These are phyloP conservation scores for Ptiloglossa arizonensis DNA, from an alignment of 1,140 invertebrate species.

Conservation along the genomic window DNA sequence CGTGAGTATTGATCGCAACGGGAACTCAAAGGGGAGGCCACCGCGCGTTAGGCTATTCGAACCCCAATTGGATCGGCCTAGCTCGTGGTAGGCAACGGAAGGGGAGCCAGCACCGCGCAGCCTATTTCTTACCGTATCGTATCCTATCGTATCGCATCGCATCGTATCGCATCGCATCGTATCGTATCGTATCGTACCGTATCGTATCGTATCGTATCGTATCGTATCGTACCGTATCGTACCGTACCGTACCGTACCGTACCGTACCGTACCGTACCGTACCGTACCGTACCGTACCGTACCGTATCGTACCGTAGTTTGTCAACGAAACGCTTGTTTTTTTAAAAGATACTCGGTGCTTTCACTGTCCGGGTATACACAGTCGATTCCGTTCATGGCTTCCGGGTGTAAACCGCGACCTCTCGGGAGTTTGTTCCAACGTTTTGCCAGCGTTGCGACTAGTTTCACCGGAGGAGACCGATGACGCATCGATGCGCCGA, in stretches of 20 bases:
- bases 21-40: constrained; percentile 68
- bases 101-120: constrained; percentile 20
- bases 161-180: too few relatives aligned
- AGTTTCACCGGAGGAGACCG: neutral
- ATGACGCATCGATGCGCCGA: neutral
- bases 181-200: too few relatives aligned
- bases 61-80: constrained; percentile 71
- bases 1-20: constrained; percentile 68
- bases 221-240: too few relatives aligned
- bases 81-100: constrained; percentile 52
- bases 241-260: too few relatives aligned
- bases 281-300: too few relatives aligned
- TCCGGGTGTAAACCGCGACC: neutral
- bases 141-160: too few relatives aligned
- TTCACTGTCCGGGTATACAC: neutral
- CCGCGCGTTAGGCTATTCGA: constrained; percentile 67
- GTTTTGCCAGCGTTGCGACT: neutral
- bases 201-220: too few relatives aligned
- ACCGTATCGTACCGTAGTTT: constrained; percentile 13
- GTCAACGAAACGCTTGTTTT: constrained; percentile 22
- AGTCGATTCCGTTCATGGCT: too few relatives aligned
- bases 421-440: neutral
- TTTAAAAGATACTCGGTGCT: neutral
- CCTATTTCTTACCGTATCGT: constrained; percentile 46
- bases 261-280: too few relatives aligned